Percentiles rank a stretch among this genome's conserved stretches.
Evolutionary conservation across 2,888 invertebrate species (phyloP).

Genomic region (Rhagonycha fulva): DNA sequence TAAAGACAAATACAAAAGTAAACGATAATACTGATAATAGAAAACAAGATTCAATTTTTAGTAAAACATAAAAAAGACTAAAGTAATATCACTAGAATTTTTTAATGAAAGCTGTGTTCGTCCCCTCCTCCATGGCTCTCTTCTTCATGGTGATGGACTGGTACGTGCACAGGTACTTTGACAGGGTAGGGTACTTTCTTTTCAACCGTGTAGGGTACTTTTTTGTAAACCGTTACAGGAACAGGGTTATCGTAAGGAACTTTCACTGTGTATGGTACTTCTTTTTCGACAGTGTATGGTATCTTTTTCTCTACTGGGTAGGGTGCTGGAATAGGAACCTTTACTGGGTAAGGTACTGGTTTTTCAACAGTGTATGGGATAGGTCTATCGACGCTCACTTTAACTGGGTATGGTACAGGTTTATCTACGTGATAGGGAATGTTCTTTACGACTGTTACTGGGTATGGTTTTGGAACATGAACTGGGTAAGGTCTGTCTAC

Average conservation of each 20-base stretch:
- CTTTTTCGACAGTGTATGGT: constrained; percentile 70
- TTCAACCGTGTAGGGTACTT: constrained; percentile 49
- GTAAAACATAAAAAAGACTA: constrained; percentile 21
- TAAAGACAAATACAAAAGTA: constrained; percentile 29
- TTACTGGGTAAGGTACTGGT: constrained; percentile 75
- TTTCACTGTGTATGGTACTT: constrained; percentile 66
- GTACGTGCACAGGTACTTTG: constrained; percentile 70
- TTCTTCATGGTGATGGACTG: constrained; percentile 57
- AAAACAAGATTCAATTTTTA: constrained; percentile 29
- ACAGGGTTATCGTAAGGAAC: constrained; percentile 67
- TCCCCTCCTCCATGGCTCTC: constrained; percentile 39
- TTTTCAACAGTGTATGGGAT: constrained; percentile 78
- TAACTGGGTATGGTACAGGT: constrained; percentile 71
- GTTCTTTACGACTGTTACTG: constrained; percentile 73
- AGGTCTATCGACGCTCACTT: constrained; percentile 69
- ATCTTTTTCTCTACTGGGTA: constrained; percentile 71
- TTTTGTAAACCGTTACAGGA: constrained; percentile 60
- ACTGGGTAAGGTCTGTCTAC: constrained; percentile 73
- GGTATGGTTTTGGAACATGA: constrained; percentile 68
- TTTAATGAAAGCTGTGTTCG: background rate
- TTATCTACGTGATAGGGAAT: constrained; percentile 77
- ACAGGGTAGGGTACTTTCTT: constrained; percentile 72
- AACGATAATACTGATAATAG: constrained; percentile 37
- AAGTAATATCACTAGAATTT: constrained; percentile 25
- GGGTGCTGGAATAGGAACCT: constrained; percentile 73